Conservation (phyloP, 2,888 invertebrate genomes). For the Prenolepis imparis region DNA sequence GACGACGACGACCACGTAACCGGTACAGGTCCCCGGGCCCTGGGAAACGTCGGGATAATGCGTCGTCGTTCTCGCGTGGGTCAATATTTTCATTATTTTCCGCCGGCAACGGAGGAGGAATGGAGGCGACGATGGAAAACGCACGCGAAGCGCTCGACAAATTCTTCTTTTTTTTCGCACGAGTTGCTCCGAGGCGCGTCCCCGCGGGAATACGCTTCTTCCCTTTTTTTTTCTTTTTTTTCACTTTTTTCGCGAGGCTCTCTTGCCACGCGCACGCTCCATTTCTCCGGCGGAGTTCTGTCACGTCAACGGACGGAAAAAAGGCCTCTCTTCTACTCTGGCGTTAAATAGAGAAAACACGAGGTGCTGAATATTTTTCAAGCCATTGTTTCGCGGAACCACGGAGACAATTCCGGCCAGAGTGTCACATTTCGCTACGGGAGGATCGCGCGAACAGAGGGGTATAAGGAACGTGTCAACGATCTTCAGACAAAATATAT, state of each 20-base stretch:
- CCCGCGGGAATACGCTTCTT: slow-evolving; percentile 32
- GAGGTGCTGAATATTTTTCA: slow-evolving; percentile 48
- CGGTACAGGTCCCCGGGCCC: slow-evolving; percentile 37
- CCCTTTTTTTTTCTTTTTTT: neutral
- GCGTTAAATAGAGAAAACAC: slow-evolving; percentile 49
- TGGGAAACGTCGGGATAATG: slow-evolving; percentile 66
- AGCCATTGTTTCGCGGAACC: slow-evolving; percentile 43
- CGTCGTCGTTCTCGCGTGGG: slow-evolving; percentile 65
- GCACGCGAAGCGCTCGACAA: slow-evolving; percentile 33
- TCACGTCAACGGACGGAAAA: slow-evolving; percentile 35
- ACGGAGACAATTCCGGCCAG: slow-evolving; percentile 37
- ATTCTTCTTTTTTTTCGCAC: slow-evolving; percentile 33
- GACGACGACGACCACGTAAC: slow-evolving; percentile 38
- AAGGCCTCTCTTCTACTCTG: slow-evolving; percentile 14
- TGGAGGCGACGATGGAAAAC: slow-evolving; percentile 31
- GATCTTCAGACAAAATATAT: neutral
- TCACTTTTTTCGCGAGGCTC: neutral
- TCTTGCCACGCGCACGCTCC: slow-evolving; percentile 21
- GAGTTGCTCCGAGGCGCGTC: slow-evolving; percentile 34
- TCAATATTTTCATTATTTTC: slow-evolving; percentile 78
- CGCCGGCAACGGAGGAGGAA: slow-evolving; percentile 11
- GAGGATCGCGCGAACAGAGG: neutral
- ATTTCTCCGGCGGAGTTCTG: slow-evolving; percentile 42
- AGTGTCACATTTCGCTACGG: slow-evolving; percentile 39
- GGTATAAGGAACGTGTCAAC: slow-evolving; percentile 12